Evolutionary conservation across 2,797 vertebrate genomes (phyloP), one percentile per base, ranked within the genome.

Genomic region (Mormyrops attenuatus): DNA sequence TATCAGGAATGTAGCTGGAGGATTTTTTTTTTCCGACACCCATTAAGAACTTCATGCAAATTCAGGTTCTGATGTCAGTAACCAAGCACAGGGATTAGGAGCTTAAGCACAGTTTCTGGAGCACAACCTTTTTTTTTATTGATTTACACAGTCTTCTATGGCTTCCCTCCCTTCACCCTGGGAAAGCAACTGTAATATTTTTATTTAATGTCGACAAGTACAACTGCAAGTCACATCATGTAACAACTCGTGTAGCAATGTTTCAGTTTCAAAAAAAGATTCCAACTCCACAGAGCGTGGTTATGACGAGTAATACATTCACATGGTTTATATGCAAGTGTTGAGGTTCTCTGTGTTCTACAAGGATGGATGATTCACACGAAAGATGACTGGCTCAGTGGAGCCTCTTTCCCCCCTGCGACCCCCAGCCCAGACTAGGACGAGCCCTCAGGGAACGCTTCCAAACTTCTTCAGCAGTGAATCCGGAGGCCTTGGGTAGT

Each of bases 401-500:
- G 94, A 94, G 94, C 93, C 92, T 94, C 93, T 92, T 92, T 94
- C 93, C 94, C 93, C 93, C 91, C 93, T 93, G 93, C 94, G 93
- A 93, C 11, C 92, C 90, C 89, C 93, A 88, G 85, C 20, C 47
- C 80, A 89, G 90, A 89, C 85, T 90, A 90, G 91, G 91, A 90
- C 80, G 88, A 92, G 90, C 88, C 91, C 91, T 94, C 92, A 95
- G 0, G 92, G 92, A 90, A 92, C 89, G 91, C 91, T 92, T 92
- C 96, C 94, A 85, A 92, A 95, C 90, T 90, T 94, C 94, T 95
- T 96, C 93, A 97, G 93, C 93, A 98, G 94, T 3, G 94, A 95
- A 92, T 96, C 94, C 0, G 96, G 98, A 92, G 98, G 97, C 38
- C 95, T 94, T 89, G 98, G 98, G 93, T 97, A 99, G 94, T 98